Evolutionary conservation across 2,888 invertebrate genomes (phyloP).

Genomic region (Blastobasis lacticolella): DNA sequence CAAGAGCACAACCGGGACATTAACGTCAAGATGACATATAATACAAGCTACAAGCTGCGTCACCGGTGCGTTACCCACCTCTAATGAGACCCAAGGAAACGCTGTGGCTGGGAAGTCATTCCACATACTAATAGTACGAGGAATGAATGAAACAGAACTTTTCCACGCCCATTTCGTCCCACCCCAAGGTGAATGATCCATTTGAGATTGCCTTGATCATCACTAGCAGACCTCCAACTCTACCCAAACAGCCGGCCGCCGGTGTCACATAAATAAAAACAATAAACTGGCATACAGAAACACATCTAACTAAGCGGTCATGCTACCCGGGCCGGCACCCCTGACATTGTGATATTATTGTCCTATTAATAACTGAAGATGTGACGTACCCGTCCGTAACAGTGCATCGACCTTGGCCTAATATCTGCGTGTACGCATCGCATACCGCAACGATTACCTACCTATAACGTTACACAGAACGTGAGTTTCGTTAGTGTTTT

Average conservation of each 20-base stretch:
- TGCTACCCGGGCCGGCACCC: not conserved
- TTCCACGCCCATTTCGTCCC: too few relatives aligned
- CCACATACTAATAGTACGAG: too few relatives aligned
- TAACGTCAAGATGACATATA: too few relatives aligned
- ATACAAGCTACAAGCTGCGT: too few relatives aligned
- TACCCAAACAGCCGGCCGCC: constrained; percentile 8
- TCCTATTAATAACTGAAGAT: constrained; percentile 15
- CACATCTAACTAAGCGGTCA: constrained; percentile 7
- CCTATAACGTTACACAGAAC: constrained; percentile 8
- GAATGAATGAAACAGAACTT: too few relatives aligned
- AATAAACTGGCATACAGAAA: constrained; percentile 8
- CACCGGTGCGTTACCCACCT: too few relatives aligned
- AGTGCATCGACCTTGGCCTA: constrained; percentile 46
- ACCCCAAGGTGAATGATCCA: too few relatives aligned
- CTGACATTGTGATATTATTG: constrained; percentile 15
- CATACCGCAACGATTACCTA: too few relatives aligned
- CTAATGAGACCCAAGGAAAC: too few relatives aligned
- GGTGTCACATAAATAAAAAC: constrained; percentile 14
- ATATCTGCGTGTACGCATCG: constrained; percentile 40
- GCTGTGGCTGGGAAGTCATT: too few relatives aligned
- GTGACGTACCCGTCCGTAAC: constrained; percentile 10
- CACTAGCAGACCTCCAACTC: constrained; percentile 9
- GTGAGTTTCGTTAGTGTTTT: constrained; percentile 32
- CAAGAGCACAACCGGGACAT: too few relatives aligned
- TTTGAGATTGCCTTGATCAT: constrained; percentile 12